A percentile compares a stretch with the other conserved stretches of the same genome.
These are phyloP conservation scores for Myzus persicae DNA, from an alignment of 1,140 invertebrate species.

Conservation along the genomic window DNA sequence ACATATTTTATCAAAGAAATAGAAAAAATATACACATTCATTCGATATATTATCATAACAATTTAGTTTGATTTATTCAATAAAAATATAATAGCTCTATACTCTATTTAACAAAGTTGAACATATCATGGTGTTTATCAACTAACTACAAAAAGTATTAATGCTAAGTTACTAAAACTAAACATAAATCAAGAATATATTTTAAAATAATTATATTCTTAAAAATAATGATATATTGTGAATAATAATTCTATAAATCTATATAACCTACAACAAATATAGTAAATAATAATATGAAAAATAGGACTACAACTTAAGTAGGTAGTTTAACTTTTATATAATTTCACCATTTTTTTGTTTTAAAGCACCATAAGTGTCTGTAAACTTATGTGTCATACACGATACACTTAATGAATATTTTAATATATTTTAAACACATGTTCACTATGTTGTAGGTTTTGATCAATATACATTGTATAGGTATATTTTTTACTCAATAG, in stretches of 20 bases:
- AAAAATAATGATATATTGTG: conserved; percentile 28
- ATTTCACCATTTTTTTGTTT: not conserved
- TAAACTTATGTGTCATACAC: not conserved
- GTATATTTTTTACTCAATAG: too few relatives aligned
- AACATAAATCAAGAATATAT: not conserved
- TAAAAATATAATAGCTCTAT: conserved; percentile 16
- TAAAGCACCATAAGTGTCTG: not conserved
- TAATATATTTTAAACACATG: not conserved
- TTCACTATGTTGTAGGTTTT: not conserved
- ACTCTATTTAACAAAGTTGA: conserved; percentile 30
- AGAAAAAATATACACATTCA: not conserved
- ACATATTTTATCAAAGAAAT: not conserved
- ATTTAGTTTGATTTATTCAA: not conserved
- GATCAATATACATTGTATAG: not conserved
- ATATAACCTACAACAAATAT: not conserved
- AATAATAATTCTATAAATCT: not conserved
- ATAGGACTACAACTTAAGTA: not conserved
- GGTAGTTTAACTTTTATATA: not conserved
- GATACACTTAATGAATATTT: not conserved
- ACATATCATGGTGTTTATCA: not conserved
- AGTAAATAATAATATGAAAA: not conserved
- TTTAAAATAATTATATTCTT: not conserved
- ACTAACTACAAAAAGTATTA: not conserved
- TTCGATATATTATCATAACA: not conserved
- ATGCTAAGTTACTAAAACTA: not conserved